Conservation (phyloP, 2,113 vertebrate genomes). For the Scophthalmus maximus region DNA sequence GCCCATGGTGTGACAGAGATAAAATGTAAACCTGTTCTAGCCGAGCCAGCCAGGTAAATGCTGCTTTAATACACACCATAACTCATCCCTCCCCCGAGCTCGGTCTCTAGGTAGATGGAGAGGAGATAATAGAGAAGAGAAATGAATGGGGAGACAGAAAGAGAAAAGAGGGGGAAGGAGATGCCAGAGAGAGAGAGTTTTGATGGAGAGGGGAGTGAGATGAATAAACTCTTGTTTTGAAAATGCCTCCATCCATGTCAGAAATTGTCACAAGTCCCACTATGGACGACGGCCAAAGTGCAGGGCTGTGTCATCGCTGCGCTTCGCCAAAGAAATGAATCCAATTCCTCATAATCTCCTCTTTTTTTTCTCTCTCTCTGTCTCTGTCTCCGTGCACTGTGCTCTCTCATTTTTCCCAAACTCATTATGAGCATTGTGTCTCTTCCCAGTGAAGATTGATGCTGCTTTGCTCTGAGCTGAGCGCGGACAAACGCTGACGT, state of each 20-base stretch:
- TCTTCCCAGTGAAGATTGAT: slow-evolving; percentile 56
- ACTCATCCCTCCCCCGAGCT: slow-evolving; percentile 61
- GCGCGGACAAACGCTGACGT: slow-evolving; percentile 19
- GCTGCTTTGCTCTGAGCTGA: slow-evolving; percentile 23
- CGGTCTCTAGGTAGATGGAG: slow-evolving; percentile 53
- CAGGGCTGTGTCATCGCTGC: slow-evolving; percentile 49
- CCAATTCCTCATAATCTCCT: slow-evolving; percentile 63
- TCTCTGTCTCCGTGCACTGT: slow-evolving; percentile 44
- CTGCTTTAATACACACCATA: slow-evolving; percentile 72
- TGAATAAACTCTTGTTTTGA: slow-evolving; percentile 61
- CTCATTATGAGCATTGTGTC: slow-evolving; percentile 54
- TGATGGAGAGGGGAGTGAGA: slow-evolving; percentile 34
- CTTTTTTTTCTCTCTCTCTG: slow-evolving; percentile 7
- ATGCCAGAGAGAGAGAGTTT: slow-evolving; percentile 17
- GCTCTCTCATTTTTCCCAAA: slow-evolving; percentile 57
- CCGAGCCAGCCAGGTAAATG: slow-evolving; percentile 71
- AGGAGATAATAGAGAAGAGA: slow-evolving; percentile 62
- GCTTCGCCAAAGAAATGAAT: slow-evolving; percentile 54
- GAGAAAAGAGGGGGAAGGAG: slow-evolving; percentile 16
- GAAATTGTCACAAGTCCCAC: slow-evolving; percentile 32
- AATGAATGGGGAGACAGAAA: slow-evolving; percentile 49
- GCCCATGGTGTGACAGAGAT: slow-evolving; percentile 60
- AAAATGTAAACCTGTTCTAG: slow-evolving; percentile 56
- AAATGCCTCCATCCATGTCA: slow-evolving; percentile 61
- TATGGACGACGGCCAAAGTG: slow-evolving; percentile 53